These are phyloP conservation scores for Anastrepha obliqua DNA, from an alignment of 1,140 invertebrate species.

Conservation along the genomic window DNA sequence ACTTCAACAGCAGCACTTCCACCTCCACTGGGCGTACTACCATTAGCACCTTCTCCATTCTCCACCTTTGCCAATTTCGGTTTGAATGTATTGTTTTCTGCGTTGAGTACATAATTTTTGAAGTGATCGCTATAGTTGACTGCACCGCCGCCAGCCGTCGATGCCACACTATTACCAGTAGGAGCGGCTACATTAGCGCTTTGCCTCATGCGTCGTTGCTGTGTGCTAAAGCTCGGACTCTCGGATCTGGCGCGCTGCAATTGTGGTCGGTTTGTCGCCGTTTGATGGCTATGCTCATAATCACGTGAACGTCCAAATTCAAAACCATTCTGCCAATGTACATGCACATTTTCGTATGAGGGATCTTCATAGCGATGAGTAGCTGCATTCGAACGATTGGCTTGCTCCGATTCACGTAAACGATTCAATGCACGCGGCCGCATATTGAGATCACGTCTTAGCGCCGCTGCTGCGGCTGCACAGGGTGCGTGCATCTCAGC, in stretches of 20 bases:
- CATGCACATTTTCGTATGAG: constrained; percentile 72
- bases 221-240: constrained; percentile 71
- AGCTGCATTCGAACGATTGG: constrained; percentile 43
- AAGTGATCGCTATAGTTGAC: constrained; percentile 65
- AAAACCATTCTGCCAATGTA: constrained; percentile 73
- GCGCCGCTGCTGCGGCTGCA: constrained; percentile 28
- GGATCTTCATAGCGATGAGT: constrained; percentile 66
- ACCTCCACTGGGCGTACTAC: not conserved
- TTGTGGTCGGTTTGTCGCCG: constrained; percentile 61
- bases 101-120: constrained; percentile 70
- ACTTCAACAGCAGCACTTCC: not conserved
- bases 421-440: constrained; percentile 65
- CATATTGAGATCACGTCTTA: constrained; percentile 59
- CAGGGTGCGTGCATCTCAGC: constrained; percentile 60
- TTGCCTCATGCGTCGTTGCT: constrained; percentile 66
- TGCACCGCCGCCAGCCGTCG: not conserved
- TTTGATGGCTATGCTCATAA: constrained; percentile 62
- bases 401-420: constrained; percentile 60
- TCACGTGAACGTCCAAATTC: constrained; percentile 71
- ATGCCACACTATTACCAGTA: constrained; percentile 24
- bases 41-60: constrained; percentile 5
- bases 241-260: constrained; percentile 69
- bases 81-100: constrained; percentile 71
- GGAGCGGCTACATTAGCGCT: constrained; percentile 18
- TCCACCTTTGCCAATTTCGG: constrained; percentile 62